phyloP scores from a whole-genome alignment of 2,797 vertebrate genomes.

The Pitangus sulphuratus region DNA sequence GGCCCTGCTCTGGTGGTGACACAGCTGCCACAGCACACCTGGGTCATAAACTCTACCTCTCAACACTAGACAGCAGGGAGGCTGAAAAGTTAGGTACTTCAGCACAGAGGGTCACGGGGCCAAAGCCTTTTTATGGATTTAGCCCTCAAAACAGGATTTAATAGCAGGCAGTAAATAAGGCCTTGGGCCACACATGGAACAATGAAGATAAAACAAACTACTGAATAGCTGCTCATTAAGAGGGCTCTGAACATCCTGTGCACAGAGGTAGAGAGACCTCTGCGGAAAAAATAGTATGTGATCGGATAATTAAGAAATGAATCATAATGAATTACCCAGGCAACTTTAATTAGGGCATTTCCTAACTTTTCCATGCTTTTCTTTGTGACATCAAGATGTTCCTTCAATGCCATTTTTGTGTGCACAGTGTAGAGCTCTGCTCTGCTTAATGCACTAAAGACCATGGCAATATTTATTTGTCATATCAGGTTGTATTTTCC shows the following conservation, averaged over 20 bases:
- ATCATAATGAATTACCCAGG: conserved; percentile 56
- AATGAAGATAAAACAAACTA: conserved; percentile 61
- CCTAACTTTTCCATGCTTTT: not conserved
- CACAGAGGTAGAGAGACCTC: not conserved
- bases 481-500: not conserved
- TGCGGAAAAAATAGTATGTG: conserved; percentile 47
- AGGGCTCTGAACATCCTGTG: conserved; percentile 56
- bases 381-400: not conserved
- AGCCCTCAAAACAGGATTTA: conserved; percentile 65
- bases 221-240: conserved; percentile 52
- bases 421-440: not conserved
- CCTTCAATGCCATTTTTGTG: not conserved
- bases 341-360: conserved; percentile 35
- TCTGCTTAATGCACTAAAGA: not conserved
- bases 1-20: not conserved
- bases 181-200: conserved; percentile 67
- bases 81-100: not conserved
- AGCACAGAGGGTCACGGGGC: conserved; percentile 38
- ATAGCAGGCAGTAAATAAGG: conserved; percentile 47
- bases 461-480: not conserved
- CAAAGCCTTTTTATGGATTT: conserved; percentile 65
- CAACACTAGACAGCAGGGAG: conserved; percentile 31
- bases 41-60: conserved; percentile 55
- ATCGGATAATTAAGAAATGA: conserved; percentile 52
- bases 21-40: conserved; percentile 47